Evolutionary conservation across 2,797 vertebrate genomes (phyloP).

Genomic region (Enteromius treurensis): DNA sequence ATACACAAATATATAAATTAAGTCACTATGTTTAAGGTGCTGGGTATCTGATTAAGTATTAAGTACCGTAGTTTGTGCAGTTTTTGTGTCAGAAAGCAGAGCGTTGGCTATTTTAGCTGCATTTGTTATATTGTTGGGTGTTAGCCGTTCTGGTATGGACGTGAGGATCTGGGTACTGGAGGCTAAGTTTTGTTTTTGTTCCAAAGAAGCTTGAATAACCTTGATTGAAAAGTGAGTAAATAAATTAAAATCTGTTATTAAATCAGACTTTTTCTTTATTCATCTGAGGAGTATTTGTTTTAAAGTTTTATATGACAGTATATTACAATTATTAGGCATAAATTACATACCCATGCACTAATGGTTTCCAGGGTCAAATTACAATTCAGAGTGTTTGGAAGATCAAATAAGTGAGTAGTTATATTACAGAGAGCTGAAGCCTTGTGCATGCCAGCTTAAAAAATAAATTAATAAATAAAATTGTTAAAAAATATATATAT

Average conservation of each 20-base stretch:
- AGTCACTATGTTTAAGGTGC: too few species aligned
- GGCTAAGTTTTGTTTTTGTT: constrained; percentile 14
- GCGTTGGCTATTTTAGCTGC: constrained; percentile 61
- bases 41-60: neutral
- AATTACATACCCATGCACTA: neutral
- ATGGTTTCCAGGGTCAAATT: neutral
- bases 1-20: too few species aligned
- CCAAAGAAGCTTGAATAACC: neutral
- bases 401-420: fast-evolving
- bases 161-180: constrained; percentile 69
- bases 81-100: constrained; percentile 50
- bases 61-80: constrained; percentile 52
- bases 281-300: neutral
- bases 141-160: constrained; percentile 63
- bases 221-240: neutral
- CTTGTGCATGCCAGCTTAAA: neutral
- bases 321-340: neutral
- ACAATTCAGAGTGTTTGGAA: neutral
- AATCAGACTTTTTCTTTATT: neutral
- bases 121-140: constrained; percentile 51
- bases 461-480: neutral
- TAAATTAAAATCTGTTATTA: neutral
- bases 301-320: neutral
- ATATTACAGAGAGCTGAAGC: neutral
- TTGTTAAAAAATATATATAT: neutral